Evolutionary conservation across 53 echinoderm and acorn worm species (phyloP), one percentile per base, ranked within the genome.

Genomic region (Holothuria leucospilota): DNA sequence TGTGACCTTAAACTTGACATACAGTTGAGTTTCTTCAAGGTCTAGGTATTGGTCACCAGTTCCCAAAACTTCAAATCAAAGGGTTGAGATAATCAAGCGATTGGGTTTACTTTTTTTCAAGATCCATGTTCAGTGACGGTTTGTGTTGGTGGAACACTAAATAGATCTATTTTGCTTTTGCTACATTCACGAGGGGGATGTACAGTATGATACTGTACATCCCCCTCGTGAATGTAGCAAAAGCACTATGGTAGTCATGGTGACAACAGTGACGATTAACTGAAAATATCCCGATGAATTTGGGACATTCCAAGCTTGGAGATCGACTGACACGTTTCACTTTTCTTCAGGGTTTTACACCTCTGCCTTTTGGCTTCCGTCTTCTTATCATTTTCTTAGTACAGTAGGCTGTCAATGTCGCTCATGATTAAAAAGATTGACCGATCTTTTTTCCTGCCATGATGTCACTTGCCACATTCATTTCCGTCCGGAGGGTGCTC

Each of bases 31-130:
- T 40, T 86, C 78, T 30, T 89, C 71, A 1, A 89, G 61, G 49
- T 89, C 92, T 15, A 92, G 46, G 68, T 92, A 92, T 65, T 89
- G 89, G 8, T 80, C 62, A 29, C 77, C 84, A 20, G 67, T 63
- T 7, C 84, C 84, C 39, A 72, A 72, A 2, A 88, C 71, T 60
- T 70, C 46, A 66, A 86, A 85, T 92, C 85, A 5, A 85, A 85
- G 5, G 85, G 88, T n/a, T 53, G 20, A 20, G 78, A 71, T 38
- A 71, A 34, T 39, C 71, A 42, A 21, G 39, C 14, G 13, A 38
- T 71, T 2, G 42, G 71, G n/a, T 71, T 71, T 2, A 71, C 41
- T 70, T 71, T 71, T 38, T 41, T 61, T 51, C 39, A 71, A 2
- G 62, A 39, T 28, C 90, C 90, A 14, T 52, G 25, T 30, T 58